phyloP scores from a whole-genome alignment of 1,140 invertebrate genomes.

The Cotesia glomerata region DNA sequence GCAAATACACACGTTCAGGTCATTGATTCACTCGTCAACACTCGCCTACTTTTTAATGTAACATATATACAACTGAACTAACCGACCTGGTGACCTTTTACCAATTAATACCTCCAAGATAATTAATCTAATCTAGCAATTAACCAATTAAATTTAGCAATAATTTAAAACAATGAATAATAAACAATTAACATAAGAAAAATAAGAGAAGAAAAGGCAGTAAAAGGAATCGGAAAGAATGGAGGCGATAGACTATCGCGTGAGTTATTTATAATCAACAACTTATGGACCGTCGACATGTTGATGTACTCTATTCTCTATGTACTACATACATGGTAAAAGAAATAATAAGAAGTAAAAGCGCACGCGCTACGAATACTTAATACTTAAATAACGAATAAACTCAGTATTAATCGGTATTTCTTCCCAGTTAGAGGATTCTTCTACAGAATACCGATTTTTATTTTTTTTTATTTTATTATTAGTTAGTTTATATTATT shows the following conservation, averaged over 20 bases:
- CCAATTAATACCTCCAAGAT: not conserved
- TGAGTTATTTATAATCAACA: slow-evolving; percentile 42
- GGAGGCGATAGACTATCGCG: slow-evolving; percentile 22
- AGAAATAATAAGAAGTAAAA: not conserved
- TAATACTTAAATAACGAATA: slow-evolving; percentile 33
- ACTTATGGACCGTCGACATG: slow-evolving; percentile 14
- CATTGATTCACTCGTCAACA: slow-evolving; percentile 13
- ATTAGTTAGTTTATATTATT: not conserved
- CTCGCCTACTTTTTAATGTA: slow-evolving; percentile 4
- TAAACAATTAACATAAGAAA: no score
- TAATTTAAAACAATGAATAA: no score
- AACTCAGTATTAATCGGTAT: slow-evolving; percentile 27
- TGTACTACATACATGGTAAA: no score
- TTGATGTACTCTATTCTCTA: not conserved
- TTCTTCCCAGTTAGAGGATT: not conserved
- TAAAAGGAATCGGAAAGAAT: slow-evolving; percentile 21
- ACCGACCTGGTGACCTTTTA: slow-evolving; percentile 14
- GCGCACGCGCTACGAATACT: slow-evolving; percentile 38
- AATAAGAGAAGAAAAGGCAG: not conserved
- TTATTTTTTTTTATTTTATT: no score
- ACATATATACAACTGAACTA: no score
- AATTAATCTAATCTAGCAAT: no score
- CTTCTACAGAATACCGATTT: no score
- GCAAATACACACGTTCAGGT: slow-evolving; percentile 9
- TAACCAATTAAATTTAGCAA: no score